Base-by-base conservation (phyloP, 64 coral and sea anemone species). In the Astreopora myriophthalma region DNA sequence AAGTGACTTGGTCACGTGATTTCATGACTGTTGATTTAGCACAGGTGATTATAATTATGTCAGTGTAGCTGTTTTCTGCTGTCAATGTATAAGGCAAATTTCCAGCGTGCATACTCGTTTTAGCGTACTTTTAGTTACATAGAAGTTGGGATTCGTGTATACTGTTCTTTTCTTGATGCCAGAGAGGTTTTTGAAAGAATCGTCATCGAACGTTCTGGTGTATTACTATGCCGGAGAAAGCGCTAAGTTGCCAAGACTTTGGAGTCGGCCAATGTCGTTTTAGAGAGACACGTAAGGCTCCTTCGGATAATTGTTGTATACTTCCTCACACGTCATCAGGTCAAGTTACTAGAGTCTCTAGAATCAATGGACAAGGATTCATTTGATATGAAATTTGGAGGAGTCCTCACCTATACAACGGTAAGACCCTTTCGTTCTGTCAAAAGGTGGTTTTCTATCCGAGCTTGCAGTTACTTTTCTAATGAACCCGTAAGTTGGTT, bases 1-100 rank as follows among this genome's bases (percentile, higher is more conserved):
- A 94, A 28, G 93, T 95, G 1, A 93, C 96, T 22, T 98, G 96
- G 96, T 92, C 93, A 44, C 90, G 94, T 35, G 96, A 98, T 66
- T 98, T 98, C 44, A 70, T 88, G 33, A 95, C 96, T 57, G 90
- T 98, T 20, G 96, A 99, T 66, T 69, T 86, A 17, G 90, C 97
- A 48, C 95, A 96, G 86, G 92, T 94, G 67, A 13, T n/a, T n/a
- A 27, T 68, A 26, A 28, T 13, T 49, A 22, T 22, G 2, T 17
- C 5, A 40, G 4, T 22, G 28, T 40, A 11, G 13, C 36, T 86
- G 42, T 25, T 69, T 14, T n/a, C n/a, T n/a, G n/a, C n/a, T n/a
- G n/a, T n/a, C n/a, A n/a, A n/a, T n/a, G n/a, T n/a, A n/a, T n/a
- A n/a, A n/a, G n/a, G n/a, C n/a, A n/a, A n/a, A n/a, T n/a, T n/a